Conservation (phyloP, 1,140 invertebrate genomes). For the Euschistus heros region DNA sequence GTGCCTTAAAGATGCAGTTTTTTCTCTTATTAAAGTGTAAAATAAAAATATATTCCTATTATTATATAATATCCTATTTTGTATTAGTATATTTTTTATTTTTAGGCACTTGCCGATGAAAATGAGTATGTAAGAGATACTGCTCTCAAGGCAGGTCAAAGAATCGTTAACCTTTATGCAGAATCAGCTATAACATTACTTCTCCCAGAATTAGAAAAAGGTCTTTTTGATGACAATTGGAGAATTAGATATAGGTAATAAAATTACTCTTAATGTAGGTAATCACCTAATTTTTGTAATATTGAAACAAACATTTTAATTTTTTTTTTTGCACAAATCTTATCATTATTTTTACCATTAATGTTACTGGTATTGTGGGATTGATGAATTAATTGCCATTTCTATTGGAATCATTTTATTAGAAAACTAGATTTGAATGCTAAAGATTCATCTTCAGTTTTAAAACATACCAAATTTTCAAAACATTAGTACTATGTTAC, state of each 20-base stretch:
- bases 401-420: too few relatives aligned
- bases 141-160: slow-evolving; percentile 88
- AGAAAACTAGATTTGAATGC: too few relatives aligned
- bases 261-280: neutral
- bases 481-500: too few relatives aligned
- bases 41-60: too few relatives aligned
- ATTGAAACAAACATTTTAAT: neutral
- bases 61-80: too few relatives aligned
- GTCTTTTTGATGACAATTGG: slow-evolving; percentile 96
- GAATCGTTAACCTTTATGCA: slow-evolving; percentile 93
- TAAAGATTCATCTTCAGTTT: too few relatives aligned
- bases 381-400: too few relatives aligned
- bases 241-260: slow-evolving; percentile 73
- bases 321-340: slow-evolving; percentile 7
- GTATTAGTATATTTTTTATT: too few relatives aligned
- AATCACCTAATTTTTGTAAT: neutral
- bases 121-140: slow-evolving; percentile 98
- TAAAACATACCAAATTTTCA: too few relatives aligned
- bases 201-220: slow-evolving; percentile 86
- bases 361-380: slow-evolving; percentile 4
- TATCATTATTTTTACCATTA: neutral
- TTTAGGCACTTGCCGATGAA: slow-evolving; percentile 87
- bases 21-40: too few relatives aligned
- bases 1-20: too few relatives aligned
- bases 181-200: slow-evolving; percentile 89